These are phyloP conservation scores for Antheraea mylitta DNA, from an alignment of 1,140 invertebrate species.

Conservation along the genomic window DNA sequence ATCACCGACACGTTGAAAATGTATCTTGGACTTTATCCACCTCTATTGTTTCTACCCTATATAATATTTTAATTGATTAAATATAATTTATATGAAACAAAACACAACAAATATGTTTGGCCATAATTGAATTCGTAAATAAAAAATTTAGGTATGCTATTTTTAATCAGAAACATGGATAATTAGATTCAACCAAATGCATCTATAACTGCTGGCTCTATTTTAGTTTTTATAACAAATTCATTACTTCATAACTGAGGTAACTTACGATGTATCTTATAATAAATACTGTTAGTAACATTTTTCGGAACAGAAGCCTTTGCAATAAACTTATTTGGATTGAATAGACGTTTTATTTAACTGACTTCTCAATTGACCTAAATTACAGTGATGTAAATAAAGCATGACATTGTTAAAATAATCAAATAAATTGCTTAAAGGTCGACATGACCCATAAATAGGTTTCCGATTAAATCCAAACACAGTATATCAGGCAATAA, in stretches of 20 bases:
- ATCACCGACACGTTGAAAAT: constrained; percentile 27
- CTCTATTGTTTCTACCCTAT: not conserved
- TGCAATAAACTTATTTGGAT: too few species aligned
- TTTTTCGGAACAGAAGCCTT: too few species aligned
- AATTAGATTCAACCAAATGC: too few species aligned
- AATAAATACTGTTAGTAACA: not conserved
- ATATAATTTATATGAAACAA: not conserved
- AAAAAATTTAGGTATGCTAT: too few species aligned
- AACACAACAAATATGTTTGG: not conserved
- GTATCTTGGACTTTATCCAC: not conserved
- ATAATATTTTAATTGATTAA: not conserved
- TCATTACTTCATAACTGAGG: too few species aligned
- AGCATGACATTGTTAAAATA: constrained; percentile 33
- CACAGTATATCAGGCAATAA: not conserved
- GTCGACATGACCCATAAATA: constrained; percentile 1
- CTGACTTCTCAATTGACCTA: not conserved
- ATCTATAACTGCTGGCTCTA: too few species aligned
- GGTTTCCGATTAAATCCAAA: not conserved
- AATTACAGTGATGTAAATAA: not conserved
- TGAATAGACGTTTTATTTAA: too few species aligned
- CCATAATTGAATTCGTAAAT: too few species aligned
- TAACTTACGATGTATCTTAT: too few species aligned
- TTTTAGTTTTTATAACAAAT: too few species aligned
- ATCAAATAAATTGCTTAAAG: constrained; percentile 40
- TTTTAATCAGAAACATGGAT: too few species aligned